Conservation (phyloP, 2,113 vertebrate species). For the Addax nasomaculatus region DNA sequence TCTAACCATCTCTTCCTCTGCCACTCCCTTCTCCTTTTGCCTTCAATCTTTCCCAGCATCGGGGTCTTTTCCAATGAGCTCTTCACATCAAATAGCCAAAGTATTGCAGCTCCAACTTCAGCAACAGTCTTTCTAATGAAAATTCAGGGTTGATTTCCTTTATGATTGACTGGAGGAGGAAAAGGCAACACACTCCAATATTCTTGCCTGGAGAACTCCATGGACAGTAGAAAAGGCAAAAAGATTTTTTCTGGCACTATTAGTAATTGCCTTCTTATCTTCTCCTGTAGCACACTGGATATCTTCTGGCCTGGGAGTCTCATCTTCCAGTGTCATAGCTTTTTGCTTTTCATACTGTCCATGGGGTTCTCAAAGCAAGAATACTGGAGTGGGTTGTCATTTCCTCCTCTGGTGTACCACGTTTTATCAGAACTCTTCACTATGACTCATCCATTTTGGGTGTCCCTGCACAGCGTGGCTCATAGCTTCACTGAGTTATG, state of each 20-base stretch:
- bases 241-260: neutral
- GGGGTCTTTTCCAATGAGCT: neutral
- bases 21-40: neutral
- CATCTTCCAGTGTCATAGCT: neutral
- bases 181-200: neutral
- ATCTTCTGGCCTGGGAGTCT: neutral
- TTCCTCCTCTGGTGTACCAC: neutral
- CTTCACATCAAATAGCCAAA: neutral
- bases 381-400: neutral
- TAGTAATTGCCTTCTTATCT: neutral
- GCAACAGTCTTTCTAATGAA: neutral
- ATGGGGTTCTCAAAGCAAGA: neutral
- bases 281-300: neutral
- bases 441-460: neutral
- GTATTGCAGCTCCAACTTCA: neutral
- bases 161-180: neutral
- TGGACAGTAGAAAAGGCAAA: neutral
- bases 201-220: neutral
- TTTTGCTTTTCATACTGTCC: neutral
- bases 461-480: neutral
- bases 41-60: neutral
- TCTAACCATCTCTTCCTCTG: neutral
- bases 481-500: neutral
- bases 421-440: neutral
- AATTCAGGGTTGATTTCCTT: neutral